Evolutionary conservation across 2,888 invertebrate genomes (phyloP).

Genomic region (Temnothorax ravouxi): DNA sequence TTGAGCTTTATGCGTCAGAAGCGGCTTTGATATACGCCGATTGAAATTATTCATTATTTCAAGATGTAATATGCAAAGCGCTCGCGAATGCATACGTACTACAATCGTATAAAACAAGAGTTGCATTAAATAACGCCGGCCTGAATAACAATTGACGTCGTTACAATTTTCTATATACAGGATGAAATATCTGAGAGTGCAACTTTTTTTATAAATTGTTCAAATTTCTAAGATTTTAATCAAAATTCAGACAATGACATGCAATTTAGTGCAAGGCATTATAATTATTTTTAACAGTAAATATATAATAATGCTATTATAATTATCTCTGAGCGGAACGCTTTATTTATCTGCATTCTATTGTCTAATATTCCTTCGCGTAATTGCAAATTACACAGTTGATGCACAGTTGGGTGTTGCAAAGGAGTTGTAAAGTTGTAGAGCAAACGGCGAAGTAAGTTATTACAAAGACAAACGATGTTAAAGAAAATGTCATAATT

Average conservation of each 20-base stretch:
- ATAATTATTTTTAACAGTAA: background rate
- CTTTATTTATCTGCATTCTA: background rate
- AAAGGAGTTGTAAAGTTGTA: background rate
- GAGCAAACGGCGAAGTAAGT: background rate
- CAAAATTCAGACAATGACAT: background rate
- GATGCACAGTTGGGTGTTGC: background rate
- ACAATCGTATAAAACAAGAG: conserved; percentile 24
- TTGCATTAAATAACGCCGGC: conserved; percentile 1
- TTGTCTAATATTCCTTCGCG: background rate
- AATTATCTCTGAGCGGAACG: background rate
- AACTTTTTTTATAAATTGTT: background rate
- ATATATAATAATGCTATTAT: background rate
- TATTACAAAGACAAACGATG: background rate
- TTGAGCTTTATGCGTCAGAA: conserved; percentile 33
- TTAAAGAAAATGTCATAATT: background rate
- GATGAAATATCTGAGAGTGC: background rate
- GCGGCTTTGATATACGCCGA: conserved; percentile 24
- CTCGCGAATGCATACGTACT: background rate
- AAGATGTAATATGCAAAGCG: conserved; percentile 29
- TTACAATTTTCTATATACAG: background rate
- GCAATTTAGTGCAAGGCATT: background rate
- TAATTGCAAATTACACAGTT: background rate
- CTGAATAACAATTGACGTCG: conserved; percentile 17
- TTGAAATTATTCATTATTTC: conserved; percentile 39
- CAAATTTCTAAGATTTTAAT: background rate